Conservation (phyloP, 1,140 invertebrate genomes). For the Brachionus calyciflorus region DNA sequence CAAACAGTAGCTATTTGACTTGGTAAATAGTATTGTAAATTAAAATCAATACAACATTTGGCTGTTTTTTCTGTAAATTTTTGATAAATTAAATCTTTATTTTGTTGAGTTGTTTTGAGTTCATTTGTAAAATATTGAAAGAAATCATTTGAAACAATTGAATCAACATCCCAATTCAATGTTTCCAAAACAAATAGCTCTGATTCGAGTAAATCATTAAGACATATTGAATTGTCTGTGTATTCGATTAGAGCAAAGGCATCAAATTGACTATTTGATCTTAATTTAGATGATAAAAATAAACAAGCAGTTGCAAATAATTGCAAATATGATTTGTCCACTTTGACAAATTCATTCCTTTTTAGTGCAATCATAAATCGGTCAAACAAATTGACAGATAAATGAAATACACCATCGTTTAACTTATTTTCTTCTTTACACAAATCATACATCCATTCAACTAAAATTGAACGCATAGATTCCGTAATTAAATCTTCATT, state of each 20-base stretch:
- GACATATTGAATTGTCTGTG: conserved; percentile 13
- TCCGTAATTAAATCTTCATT: neutral
- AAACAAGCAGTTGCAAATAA: conserved; percentile 21
- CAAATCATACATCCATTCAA: conserved; percentile 19
- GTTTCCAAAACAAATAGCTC: conserved; percentile 20
- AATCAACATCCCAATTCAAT: conserved; percentile 15
- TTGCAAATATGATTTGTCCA: conserved; percentile 20
- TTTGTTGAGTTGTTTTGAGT: neutral
- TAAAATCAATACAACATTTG: neutral
- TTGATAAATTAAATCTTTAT: neutral
- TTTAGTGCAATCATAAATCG: conserved; percentile 3
- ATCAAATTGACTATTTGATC: neutral
- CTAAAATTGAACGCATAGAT: neutral
- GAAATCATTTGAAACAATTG: conserved; percentile 4
- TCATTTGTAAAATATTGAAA: neutral
- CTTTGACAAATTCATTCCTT: neutral
- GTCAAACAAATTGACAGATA: neutral
- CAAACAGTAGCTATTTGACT: conserved; percentile 21
- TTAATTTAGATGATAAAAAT: conserved; percentile 3
- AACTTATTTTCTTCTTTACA: conserved; percentile 29
- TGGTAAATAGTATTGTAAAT: conserved; percentile 14
- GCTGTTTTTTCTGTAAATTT: neutral
- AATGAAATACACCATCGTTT: neutral
- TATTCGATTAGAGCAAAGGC: conserved; percentile 9
- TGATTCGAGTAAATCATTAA: neutral